Conservation (phyloP, 2,797 vertebrate genomes). For the Tokudaia tokunoshimensis region DNA sequence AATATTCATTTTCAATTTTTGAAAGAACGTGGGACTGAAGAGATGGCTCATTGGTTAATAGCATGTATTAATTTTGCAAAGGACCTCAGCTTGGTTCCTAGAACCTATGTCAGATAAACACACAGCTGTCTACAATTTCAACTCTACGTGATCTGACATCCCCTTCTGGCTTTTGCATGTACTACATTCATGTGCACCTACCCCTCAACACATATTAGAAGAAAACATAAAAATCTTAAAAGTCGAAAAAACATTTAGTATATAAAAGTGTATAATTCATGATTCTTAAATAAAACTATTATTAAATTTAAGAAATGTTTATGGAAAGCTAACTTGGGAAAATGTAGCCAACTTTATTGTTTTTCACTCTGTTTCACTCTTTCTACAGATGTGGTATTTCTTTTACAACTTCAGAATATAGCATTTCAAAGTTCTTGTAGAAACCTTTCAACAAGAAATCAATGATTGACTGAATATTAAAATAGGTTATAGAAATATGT, state of each 20-base stretch:
- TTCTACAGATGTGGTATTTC: neutral
- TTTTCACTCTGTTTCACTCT: neutral
- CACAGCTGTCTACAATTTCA: neutral
- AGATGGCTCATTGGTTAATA: neutral
- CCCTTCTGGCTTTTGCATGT: neutral
- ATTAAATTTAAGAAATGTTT: neutral
- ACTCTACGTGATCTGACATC: no score
- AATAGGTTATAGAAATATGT: slow-evolving; percentile 40
- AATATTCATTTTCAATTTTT: slow-evolving; percentile 8
- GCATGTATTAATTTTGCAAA: neutral
- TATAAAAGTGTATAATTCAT: slow-evolving; percentile 9
- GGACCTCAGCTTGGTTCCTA: neutral
- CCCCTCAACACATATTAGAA: neutral
- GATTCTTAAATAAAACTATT: neutral
- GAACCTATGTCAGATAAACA: neutral
- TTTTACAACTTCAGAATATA: neutral
- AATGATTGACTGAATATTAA: slow-evolving; percentile 51
- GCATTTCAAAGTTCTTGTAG: neutral
- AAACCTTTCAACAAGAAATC: slow-evolving; percentile 59
- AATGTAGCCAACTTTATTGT: neutral
- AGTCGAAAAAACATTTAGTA: neutral
- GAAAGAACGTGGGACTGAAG: neutral
- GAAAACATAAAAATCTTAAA: neutral
- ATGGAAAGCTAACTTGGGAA: slow-evolving; percentile 37
- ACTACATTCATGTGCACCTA: neutral